phyloP scores from a whole-genome alignment of 64 coral and sea anemone species.

The Stichodactyla helianthus region DNA sequence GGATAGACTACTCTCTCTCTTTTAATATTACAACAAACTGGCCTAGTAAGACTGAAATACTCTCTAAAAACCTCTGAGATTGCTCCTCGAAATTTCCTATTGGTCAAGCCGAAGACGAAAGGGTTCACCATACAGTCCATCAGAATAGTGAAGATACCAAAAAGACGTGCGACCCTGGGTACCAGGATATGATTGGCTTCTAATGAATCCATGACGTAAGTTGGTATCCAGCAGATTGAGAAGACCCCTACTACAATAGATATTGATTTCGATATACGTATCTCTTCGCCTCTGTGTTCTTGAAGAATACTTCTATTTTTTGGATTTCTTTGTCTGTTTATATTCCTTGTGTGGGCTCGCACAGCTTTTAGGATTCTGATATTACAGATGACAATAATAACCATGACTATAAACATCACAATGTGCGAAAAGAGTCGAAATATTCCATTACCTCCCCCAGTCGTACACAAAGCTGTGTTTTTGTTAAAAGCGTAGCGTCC shows the following conservation, averaged over 20 bases:
- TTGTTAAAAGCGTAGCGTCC: conserved; percentile 41
- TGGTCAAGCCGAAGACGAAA: conserved; percentile 38
- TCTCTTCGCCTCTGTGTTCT: conserved; percentile 31
- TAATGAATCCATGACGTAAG: conserved; percentile 41
- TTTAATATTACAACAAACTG: background rate
- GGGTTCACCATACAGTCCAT: conserved; percentile 39
- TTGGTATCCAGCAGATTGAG: conserved; percentile 53
- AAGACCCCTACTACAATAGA: conserved; percentile 48
- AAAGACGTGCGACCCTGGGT: conserved; percentile 25
- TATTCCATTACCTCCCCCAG: background rate
- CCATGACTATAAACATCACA: conserved; percentile 29
- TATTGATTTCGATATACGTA: conserved; percentile 31
- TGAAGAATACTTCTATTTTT: background rate
- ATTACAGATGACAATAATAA: conserved; percentile 41
- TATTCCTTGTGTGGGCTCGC: conserved; percentile 8
- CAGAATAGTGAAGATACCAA: conserved; percentile 46
- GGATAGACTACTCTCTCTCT: background rate
- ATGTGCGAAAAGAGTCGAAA: conserved; percentile 23
- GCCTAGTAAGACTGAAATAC: too few relatives aligned
- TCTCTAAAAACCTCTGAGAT: conserved; percentile 18
- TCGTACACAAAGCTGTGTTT: conserved; percentile 35
- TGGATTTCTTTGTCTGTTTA: background rate
- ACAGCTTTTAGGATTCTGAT: conserved; percentile 31
- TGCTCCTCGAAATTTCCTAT: conserved; percentile 24
- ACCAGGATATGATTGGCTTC: conserved; percentile 11